A percentile compares a stretch with the other conserved stretches of the same genome.
These are phyloP conservation scores for Dufourea novaeangliae DNA, from an alignment of 1,140 invertebrate species.

Conservation along the genomic window DNA sequence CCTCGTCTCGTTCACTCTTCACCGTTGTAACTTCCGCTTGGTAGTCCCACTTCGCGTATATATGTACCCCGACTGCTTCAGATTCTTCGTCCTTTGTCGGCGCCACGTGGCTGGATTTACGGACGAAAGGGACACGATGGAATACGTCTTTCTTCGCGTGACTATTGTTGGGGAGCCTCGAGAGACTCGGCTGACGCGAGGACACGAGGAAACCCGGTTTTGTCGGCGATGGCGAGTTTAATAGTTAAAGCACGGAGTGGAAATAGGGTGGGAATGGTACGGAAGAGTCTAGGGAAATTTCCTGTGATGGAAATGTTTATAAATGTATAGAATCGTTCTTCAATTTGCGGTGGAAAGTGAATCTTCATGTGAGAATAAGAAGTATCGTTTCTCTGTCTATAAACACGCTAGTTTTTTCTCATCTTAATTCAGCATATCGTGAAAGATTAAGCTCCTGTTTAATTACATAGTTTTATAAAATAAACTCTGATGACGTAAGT, in stretches of 20 bases:
- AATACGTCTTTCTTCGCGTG: neutral
- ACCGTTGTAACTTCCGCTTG: neutral
- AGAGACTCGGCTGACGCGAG: neutral
- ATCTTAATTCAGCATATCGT: no score
- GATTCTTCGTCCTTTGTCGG: neutral
- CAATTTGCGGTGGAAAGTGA: neutral
- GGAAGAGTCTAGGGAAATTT: neutral
- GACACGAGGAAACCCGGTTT: neutral
- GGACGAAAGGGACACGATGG: neutral
- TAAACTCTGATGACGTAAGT: no score
- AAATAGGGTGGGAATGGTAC: neutral
- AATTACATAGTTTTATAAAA: no score
- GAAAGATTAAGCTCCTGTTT: no score
- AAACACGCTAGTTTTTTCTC: no score
- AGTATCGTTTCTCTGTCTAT: no score
- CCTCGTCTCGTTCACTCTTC: conserved; percentile 1
- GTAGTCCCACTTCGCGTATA: neutral
- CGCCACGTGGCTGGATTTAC: neutral
- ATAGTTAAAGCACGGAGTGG: neutral
- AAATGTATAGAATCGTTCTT: neutral
- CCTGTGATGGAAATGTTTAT: neutral
- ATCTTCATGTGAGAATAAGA: no score
- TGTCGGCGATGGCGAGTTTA: neutral
- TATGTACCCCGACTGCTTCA: no score
- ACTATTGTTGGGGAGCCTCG: neutral